Evolutionary conservation across 2,797 vertebrate genomes (phyloP).

Genomic region (Oreonectes daqikongensis): DNA sequence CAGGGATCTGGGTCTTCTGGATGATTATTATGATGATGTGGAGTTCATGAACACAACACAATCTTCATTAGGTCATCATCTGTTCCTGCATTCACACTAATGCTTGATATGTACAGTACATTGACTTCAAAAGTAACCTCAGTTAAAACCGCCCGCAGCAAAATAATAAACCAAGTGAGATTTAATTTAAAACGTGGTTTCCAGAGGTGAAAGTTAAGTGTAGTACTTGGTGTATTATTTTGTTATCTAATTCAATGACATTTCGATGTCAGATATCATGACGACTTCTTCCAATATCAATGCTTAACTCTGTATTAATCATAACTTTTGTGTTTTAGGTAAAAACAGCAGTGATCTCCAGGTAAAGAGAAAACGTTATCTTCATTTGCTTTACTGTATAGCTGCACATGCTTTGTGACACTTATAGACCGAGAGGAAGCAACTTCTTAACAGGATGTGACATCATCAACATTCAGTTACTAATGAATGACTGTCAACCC

Average conservation of each 20-base stretch:
- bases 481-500: too few species aligned
- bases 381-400: background rate
- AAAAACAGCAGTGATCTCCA: slow-evolving; percentile 28
- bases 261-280: too few species aligned
- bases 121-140: too few species aligned
- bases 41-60: background rate
- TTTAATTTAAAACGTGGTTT: too few species aligned
- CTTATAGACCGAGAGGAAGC: background rate
- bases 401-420: background rate
- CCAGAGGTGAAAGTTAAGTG: too few species aligned
- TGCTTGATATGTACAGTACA: too few species aligned
- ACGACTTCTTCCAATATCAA: too few species aligned
- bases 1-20: slow-evolving; percentile 4
- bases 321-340: slow-evolving; percentile 50
- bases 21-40: slow-evolving; percentile 11
- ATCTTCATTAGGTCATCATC: slow-evolving; percentile 11
- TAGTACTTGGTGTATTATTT: too few species aligned
- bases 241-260: too few species aligned
- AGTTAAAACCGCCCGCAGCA: too few species aligned
- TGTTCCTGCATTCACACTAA: background rate
- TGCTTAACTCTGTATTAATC: background rate
- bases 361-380: slow-evolving; percentile 47
- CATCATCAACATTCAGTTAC: background rate
- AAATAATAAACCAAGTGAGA: too few species aligned
- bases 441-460: background rate